Percentiles rank a stretch among this genome's conserved stretches.
phyloP scores from a whole-genome alignment of 2,797 vertebrate species.

The Artibeus jamaicensis region DNA sequence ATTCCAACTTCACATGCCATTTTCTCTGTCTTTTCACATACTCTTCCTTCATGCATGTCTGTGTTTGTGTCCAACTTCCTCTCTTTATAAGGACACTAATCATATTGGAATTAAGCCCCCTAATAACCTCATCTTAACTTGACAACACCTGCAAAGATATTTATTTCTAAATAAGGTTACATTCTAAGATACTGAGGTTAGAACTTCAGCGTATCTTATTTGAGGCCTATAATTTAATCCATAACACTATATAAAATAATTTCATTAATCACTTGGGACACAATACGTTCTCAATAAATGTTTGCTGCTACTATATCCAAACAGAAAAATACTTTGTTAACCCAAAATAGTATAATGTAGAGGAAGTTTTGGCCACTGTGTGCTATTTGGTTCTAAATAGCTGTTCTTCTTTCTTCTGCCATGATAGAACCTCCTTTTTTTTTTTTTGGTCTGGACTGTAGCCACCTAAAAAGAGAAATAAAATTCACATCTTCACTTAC shows the following conservation, averaged over 20 bases:
- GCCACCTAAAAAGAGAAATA: not conserved
- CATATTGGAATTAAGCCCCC: not conserved
- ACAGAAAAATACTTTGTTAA: not conserved
- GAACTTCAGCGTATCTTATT: not conserved
- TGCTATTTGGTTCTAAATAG: not conserved
- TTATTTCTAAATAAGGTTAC: not conserved
- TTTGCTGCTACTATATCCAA: not conserved
- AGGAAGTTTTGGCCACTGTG: not conserved
- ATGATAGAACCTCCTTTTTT: not conserved
- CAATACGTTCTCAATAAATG: not conserved
- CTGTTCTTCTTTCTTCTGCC: not conserved
- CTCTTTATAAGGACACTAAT: not conserved
- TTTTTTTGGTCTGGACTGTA: not conserved
- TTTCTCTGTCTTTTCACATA: not conserved
- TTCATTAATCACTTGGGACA: not conserved
- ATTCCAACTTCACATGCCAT: not conserved
- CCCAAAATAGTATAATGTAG: not conserved
- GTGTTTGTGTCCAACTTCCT: not conserved
- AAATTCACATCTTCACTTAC: not conserved
- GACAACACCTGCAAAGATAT: not conserved
- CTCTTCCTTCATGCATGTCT: not conserved
- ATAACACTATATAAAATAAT: not conserved
- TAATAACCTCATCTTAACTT: not conserved
- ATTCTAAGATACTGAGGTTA: not conserved
- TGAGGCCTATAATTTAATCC: not conserved